Evolutionary conservation across 2,888 invertebrate genomes (phyloP), one percentile per base, ranked within the genome.

Genomic region (Phlogophora meticulosa): DNA sequence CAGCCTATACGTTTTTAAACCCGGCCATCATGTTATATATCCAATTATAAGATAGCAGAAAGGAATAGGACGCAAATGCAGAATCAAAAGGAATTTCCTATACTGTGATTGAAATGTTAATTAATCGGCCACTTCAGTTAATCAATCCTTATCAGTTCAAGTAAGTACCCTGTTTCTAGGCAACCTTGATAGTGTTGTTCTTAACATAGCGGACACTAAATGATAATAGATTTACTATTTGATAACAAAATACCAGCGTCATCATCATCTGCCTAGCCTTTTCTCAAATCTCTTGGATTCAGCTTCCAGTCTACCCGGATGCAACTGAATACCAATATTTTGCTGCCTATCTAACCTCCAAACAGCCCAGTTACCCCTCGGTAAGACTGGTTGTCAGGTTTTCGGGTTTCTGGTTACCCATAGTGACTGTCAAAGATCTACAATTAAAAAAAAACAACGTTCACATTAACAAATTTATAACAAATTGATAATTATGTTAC

Each of bases 161-260:
- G 40, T 17, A 48, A 48, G 40, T 17, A 22, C 17, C 10, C 15
- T 43, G 53, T 53, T 71, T 17, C 71, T 55, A 62, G 28, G 52
- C 17, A 17, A 48, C 11, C 38, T 10, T 28, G 13, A 17, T 46
- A 34, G 20, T 36, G 24, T 32, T 22, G 28, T 32, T 32, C 7
- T 46, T 22, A 24, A 10, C 2, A 9, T 15, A 56, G 32, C 11
- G 40, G 40, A 52, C 51, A 68, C n/a, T 7, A 22, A 17, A 17
- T 38, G 46, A 38, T 53, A 38, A 53, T 3, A 17, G 20, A 36
- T 52, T 42, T 28, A 53, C 11, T 13, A 32, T 5, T 15, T 43
- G 71, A 70, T 70, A 62, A 62, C 42, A 71, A 32, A 68, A 20
- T 59, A 38, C 3, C 17, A 51, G 17, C 11, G 28, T 13, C 15